Base-by-base conservation (phyloP, 2,797 vertebrate genomes). In the Telmatherina bonti region DNA sequence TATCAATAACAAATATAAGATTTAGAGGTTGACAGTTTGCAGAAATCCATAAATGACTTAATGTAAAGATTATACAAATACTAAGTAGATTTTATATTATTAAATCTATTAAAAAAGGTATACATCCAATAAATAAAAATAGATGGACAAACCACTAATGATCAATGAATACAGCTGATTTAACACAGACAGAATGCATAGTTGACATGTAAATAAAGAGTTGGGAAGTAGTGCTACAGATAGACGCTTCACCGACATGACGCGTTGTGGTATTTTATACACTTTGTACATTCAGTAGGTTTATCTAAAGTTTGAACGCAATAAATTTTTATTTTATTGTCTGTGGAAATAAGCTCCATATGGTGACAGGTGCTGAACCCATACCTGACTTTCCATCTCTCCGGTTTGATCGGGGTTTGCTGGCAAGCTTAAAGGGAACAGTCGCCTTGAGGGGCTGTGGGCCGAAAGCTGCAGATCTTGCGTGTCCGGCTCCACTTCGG, bases 401-500 rank as follows among this genome's bases (percentile, higher is more conserved):
- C 26, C 87, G 85, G 66, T 53, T 38, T 36, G 85, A 80, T 82
- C 94, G 92, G 13, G 85, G 71, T 67, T 84, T 93, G 87, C 78
- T 85, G 83, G 89, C 70, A 82, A 96, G 93, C 89, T 95, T 95
- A 77, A 95, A 96, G 60, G 96, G 95, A 51, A 96, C 78, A 10
- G 95, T 96, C 31, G 96, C 96, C 73, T 94, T 95, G 62, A 96
- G 93, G 45, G 95, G 96, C 86, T 96, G 96, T 16, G 93, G 93
- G 86, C 93, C 94, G 58, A 74, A 13, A 38, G 84, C 62, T 15
- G 80, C 79, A 49, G 79, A 81, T 63, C 90, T 91, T 72, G 53
- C 76, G 54, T 86, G 86, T 60, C 68, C 79, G 27, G 54, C 62
- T 79, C 88, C 91, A 61, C 72, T 67, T 61, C 91, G 87, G 67